A percentile compares a stretch with the other conserved stretches of the same genome.
Conservation (phyloP, 2,797 vertebrate species). For the Myiotriccus ornatus region DNA sequence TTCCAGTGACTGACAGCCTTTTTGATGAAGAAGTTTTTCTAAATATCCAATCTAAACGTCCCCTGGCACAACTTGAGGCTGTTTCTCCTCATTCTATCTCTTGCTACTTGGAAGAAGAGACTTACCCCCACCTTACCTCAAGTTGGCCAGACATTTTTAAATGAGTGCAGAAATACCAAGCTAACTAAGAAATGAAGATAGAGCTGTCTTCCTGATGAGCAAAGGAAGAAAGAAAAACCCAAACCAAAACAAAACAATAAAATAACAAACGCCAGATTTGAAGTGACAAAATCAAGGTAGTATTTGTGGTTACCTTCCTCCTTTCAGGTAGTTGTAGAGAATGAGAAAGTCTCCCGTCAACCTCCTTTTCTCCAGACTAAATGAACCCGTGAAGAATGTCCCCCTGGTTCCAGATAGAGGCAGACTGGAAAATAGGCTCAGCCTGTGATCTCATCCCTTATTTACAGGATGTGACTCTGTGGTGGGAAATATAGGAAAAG, state of each 20-base stretch:
- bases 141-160: neutral
- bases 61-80: neutral
- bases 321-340: neutral
- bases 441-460: neutral
- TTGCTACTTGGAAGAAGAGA: neutral
- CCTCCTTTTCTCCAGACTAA: neutral
- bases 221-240: neutral
- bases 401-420: neutral
- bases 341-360: neutral
- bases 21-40: neutral
- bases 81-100: neutral
- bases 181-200: neutral
- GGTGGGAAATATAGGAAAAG: neutral
- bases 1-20: neutral
- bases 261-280: neutral
- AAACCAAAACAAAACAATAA: too few relatives aligned
- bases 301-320: neutral
- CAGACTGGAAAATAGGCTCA: neutral
- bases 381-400: neutral
- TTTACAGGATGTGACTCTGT: neutral
- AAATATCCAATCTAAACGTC: neutral
- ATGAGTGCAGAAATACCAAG: neutral
- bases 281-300: neutral
- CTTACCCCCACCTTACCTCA: neutral
- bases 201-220: neutral